phyloP scores from a whole-genome alignment of 2,888 invertebrate genomes.

The Melolontha melolontha region DNA sequence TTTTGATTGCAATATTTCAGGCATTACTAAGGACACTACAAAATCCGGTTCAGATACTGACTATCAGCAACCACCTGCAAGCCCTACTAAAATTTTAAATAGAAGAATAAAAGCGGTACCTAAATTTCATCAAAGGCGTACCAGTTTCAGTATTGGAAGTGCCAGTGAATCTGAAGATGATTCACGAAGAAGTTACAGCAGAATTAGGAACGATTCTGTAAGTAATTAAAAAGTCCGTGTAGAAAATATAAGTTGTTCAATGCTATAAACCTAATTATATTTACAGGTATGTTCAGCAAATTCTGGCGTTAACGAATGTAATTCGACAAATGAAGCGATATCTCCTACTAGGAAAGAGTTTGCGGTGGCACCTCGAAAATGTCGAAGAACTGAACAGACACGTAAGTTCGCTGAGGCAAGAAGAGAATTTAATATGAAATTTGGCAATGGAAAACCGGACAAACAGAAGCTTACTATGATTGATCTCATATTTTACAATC shows the following conservation, averaged over 20 bases:
- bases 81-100: constrained; percentile 70
- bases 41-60: constrained; percentile 52
- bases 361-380: constrained; percentile 56
- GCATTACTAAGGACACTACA: constrained; percentile 8
- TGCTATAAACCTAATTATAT: not conserved
- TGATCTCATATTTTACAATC: constrained; percentile 93
- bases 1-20: not conserved
- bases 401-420: constrained; percentile 69
- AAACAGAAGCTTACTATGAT: constrained; percentile 86
- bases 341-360: constrained; percentile 50
- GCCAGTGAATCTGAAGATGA: constrained; percentile 80
- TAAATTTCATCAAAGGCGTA: constrained; percentile 74
- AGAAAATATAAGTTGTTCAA: not conserved
- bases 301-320: constrained; percentile 53
- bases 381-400: constrained; percentile 65
- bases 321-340: constrained; percentile 47
- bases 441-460: constrained; percentile 69
- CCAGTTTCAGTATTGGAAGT: constrained; percentile 71
- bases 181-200: constrained; percentile 56
- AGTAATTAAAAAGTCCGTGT: constrained; percentile 43
- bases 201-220: constrained; percentile 64
- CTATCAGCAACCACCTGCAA: constrained; percentile 66
- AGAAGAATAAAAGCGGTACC: constrained; percentile 79
- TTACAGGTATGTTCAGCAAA: constrained; percentile 58
- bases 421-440: constrained; percentile 68